These are phyloP conservation scores for Lamproptera curius DNA, from an alignment of 2,888 invertebrate genomes.

Conservation along the genomic window DNA sequence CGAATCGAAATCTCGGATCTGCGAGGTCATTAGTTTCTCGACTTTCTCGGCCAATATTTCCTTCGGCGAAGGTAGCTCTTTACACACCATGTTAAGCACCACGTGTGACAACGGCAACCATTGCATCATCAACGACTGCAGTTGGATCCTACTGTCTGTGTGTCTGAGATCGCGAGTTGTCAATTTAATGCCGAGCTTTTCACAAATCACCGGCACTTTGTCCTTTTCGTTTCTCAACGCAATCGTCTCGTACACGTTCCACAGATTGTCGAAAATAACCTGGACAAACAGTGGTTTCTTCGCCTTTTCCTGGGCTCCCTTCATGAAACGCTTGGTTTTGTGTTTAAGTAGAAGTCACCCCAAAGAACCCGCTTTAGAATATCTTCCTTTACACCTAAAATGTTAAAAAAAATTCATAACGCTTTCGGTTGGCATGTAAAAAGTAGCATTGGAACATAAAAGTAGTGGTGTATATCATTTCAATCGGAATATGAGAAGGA, in stretches of 20 bases:
- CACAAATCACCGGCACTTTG: conserved; percentile 83
- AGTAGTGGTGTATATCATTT: too few species aligned
- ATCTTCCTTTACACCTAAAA: conserved; percentile 81
- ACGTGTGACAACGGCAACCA: conserved; percentile 93
- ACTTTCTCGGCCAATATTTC: conserved; percentile 86
- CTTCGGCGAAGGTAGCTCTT: conserved; percentile 89
- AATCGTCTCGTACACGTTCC: conserved; percentile 92
- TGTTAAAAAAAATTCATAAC: too few species aligned
- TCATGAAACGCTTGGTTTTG: conserved; percentile 89
- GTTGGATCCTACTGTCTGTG: conserved; percentile 86
- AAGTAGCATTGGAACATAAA: too few species aligned
- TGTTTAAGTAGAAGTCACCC: conserved; percentile 95
- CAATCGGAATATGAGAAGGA: too few species aligned
- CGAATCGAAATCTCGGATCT: conserved; percentile 81
- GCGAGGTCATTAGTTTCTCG: conserved; percentile 89
- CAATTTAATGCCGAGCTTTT: conserved; percentile 87
- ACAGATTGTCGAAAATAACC: conserved; percentile 93
- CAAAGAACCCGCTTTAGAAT: conserved; percentile 90
- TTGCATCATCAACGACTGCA: conserved; percentile 89
- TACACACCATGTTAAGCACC: conserved; percentile 89
- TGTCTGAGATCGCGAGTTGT: conserved; percentile 87
- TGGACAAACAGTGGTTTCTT: conserved; percentile 96
- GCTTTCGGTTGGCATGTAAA: too few species aligned
- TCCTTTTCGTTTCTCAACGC: conserved; percentile 86
- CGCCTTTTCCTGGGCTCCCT: conserved; percentile 94